Percentiles rank a stretch among this genome's conserved stretches.
Evolutionary conservation across 2,888 invertebrate species (phyloP).

Genomic region (Polylopha cassiicola): DNA sequence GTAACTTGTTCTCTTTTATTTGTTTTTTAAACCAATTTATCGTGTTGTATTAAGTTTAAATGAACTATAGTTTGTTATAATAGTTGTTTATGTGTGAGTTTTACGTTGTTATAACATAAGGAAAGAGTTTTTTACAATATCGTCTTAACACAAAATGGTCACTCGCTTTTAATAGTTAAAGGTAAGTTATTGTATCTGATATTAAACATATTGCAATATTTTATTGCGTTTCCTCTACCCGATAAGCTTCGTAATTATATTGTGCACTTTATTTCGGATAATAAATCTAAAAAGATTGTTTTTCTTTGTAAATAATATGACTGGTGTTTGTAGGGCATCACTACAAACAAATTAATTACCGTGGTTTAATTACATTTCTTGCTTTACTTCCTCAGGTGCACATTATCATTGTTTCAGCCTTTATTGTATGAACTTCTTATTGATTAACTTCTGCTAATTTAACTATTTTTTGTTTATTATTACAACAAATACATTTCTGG

Average conservation of each 20-base stretch:
- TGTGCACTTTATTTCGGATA: slow-evolving; percentile 12
- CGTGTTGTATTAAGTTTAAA: slow-evolving; percentile 43
- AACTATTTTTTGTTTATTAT: no score
- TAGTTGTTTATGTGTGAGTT: slow-evolving; percentile 48
- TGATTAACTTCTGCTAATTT: no score
- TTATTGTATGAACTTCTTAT: no score
- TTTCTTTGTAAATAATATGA: no score
- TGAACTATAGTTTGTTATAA: slow-evolving; percentile 37
- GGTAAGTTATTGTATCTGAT: slow-evolving; percentile 20
- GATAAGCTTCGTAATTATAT: slow-evolving; percentile 20
- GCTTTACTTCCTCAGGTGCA: no score
- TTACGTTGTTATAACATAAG: slow-evolving; percentile 32
- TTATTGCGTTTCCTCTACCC: slow-evolving; percentile 13
- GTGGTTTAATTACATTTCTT: no score
- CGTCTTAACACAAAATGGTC: slow-evolving; percentile 22
- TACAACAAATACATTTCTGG: no score
- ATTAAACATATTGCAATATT: slow-evolving; percentile 16
- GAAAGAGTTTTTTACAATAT: slow-evolving; percentile 27
- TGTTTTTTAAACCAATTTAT: slow-evolving; percentile 37
- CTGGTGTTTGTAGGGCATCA: neutral
- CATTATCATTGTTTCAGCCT: no score
- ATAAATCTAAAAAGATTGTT: no score
- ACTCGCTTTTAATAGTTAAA: slow-evolving; percentile 19
- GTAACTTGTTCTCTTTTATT: slow-evolving; percentile 37
- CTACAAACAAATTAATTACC: no score